A percentile compares a stretch with the other conserved stretches of the same genome.
Conservation (phyloP, 2,888 invertebrate species). For the Lycia hirtaria region DNA sequence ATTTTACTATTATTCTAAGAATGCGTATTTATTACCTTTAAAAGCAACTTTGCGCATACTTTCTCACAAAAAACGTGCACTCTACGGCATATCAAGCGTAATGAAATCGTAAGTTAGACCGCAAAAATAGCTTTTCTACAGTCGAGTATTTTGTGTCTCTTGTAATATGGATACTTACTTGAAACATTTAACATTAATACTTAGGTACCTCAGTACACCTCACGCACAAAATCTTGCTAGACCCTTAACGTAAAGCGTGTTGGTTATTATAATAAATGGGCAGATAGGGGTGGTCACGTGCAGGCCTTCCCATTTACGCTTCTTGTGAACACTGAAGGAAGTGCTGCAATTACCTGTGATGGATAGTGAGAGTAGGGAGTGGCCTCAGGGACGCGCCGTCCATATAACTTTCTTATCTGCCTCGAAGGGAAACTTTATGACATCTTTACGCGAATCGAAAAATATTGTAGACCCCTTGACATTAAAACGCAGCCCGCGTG, state of each 20-base stretch:
- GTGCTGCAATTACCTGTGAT: slow-evolving; percentile 78
- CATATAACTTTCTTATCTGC: slow-evolving; percentile 79
- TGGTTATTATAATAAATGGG: slow-evolving; percentile 64
- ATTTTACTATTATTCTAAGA: no score
- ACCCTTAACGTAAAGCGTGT: slow-evolving; percentile 59
- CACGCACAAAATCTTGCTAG: slow-evolving; percentile 42
- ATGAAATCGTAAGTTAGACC: no score
- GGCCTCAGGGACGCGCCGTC: slow-evolving; percentile 69
- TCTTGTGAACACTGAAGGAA: slow-evolving; percentile 76
- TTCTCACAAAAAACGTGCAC: no score
- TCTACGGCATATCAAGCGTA: no score
- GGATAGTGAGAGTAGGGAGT: slow-evolving; percentile 75
- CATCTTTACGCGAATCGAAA: slow-evolving; percentile 78
- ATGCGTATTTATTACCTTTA: no score
- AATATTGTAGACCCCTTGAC: slow-evolving; percentile 73
- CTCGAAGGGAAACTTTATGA: slow-evolving; percentile 76
- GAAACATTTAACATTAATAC: no score
- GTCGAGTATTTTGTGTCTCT: no score
- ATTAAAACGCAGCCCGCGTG: slow-evolving; percentile 64
- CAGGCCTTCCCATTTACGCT: slow-evolving; percentile 73
- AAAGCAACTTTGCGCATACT: no score
- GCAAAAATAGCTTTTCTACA: no score
- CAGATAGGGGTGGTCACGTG: slow-evolving; percentile 74
- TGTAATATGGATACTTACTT: no score
- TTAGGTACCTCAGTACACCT: background rate